Evolutionary conservation across 2,113 vertebrate genomes (phyloP).

Genomic region (Grammomys surdaster): DNA sequence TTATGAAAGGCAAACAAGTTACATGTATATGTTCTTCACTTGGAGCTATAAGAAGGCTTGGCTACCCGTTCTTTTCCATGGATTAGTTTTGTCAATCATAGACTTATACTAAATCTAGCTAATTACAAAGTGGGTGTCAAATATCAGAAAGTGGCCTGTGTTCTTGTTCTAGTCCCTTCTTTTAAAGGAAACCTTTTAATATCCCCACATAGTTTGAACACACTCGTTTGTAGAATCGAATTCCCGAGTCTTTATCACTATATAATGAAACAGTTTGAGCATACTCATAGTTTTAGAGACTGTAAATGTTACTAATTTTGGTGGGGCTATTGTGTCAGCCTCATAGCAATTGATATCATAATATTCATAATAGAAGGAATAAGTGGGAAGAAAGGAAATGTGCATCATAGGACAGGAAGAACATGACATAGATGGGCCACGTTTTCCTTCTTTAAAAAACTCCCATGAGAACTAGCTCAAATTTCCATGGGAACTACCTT

Average conservation of each 20-base stretch:
- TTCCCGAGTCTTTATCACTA: not conserved
- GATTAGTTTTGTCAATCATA: not conserved
- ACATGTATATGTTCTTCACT: not conserved
- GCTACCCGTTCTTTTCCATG: not conserved
- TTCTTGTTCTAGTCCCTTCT: not conserved
- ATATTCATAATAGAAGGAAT: not conserved
- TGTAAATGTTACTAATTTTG: not conserved
- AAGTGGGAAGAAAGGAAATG: too few relatives aligned
- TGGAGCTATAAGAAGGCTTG: not conserved
- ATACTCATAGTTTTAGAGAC: not conserved
- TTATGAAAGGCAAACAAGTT: not conserved
- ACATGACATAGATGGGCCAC: not conserved
- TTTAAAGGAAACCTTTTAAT: slow-evolving; percentile 8
- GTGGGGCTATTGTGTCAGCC: too few relatives aligned
- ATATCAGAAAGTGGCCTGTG: not conserved
- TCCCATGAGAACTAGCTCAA: not conserved
- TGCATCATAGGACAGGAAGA: not conserved
- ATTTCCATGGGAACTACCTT: not conserved
- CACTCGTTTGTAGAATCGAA: not conserved
- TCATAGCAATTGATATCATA: too few relatives aligned
- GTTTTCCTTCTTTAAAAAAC: not conserved
- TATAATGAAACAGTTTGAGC: not conserved
- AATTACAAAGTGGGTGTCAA: not conserved
- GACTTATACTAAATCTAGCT: not conserved
- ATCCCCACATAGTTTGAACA: not conserved